Conservation (phyloP, 2,797 vertebrate species). For the Enteromius radiatus region DNA sequence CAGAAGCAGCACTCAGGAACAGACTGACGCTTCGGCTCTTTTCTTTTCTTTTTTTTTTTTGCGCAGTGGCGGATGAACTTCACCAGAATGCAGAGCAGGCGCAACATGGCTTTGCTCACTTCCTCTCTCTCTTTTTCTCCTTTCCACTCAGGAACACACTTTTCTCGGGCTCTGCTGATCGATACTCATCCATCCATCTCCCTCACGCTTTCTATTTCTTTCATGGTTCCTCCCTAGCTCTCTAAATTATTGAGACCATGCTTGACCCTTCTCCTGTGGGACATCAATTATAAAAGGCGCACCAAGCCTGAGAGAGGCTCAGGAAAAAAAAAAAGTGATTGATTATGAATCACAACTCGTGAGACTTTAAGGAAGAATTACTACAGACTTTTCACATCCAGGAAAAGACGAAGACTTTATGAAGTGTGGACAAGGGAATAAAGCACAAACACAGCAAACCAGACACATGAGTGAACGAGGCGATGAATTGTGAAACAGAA, state of each 20-base stretch:
- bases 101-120: conserved; percentile 15
- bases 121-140: conserved; percentile 13
- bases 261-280: conserved; percentile 55
- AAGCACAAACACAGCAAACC: conserved; percentile 26
- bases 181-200: conserved; percentile 54
- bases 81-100: conserved; percentile 41
- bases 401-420: conserved; percentile 24
- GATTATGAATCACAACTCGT: conserved; percentile 49
- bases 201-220: conserved; percentile 40
- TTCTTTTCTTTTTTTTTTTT: not conserved
- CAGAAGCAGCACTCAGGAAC: conserved; percentile 25
- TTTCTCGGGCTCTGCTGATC: conserved; percentile 32
- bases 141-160: conserved; percentile 12
- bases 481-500: not conserved
- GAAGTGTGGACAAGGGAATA: conserved; percentile 24
- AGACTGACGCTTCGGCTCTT: conserved; percentile 20
- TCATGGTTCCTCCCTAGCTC: conserved; percentile 42
- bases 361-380: conserved; percentile 34
- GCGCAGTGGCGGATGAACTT: conserved; percentile 34
- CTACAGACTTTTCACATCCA: conserved; percentile 18
- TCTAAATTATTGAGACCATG: conserved; percentile 52
- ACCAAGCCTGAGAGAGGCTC: conserved; percentile 26
- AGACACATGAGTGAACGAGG: not conserved
- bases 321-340: conserved; percentile 15
- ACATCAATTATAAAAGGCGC: conserved; percentile 53